Evolutionary conservation across 2,888 invertebrate species (phyloP).

Genomic region (Camponotus fellah): DNA sequence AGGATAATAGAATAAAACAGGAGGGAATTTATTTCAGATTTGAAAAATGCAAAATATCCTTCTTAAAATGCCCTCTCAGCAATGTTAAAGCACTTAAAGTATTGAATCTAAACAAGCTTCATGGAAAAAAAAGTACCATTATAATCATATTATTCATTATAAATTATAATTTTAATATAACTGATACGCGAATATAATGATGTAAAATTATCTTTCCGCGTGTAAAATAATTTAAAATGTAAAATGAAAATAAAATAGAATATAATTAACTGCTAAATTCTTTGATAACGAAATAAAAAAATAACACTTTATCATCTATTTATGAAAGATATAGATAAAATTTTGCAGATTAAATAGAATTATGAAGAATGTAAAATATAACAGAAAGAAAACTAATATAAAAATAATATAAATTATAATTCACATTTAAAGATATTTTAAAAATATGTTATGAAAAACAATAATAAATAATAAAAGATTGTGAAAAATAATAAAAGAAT

Average conservation of each 20-base stretch:
- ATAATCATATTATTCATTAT: background rate
- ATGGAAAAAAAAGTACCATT: background rate
- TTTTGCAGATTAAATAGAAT: conserved; percentile 3
- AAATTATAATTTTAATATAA: background rate
- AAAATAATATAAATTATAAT: background rate
- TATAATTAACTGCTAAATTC: background rate
- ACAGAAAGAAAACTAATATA: background rate
- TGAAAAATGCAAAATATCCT: background rate
- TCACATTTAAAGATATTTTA: no score
- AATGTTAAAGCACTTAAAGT: background rate
- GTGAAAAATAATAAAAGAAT: conserved; percentile 7
- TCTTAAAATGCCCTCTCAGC: background rate
- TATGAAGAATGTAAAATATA: background rate
- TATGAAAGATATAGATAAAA: background rate
- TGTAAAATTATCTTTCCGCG: background rate
- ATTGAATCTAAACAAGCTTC: background rate
- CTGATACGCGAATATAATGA: background rate
- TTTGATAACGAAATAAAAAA: background rate
- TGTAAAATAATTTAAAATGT: background rate
- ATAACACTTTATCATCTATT: background rate
- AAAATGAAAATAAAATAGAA: background rate
- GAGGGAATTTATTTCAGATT: conserved; percentile 1
- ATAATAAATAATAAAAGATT: background rate
- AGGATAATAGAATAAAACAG: conserved; percentile 17
- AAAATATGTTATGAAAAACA: background rate